These are phyloP conservation scores for Danio kyathit DNA, from an alignment of 2,797 vertebrate genomes.

Conservation along the genomic window DNA sequence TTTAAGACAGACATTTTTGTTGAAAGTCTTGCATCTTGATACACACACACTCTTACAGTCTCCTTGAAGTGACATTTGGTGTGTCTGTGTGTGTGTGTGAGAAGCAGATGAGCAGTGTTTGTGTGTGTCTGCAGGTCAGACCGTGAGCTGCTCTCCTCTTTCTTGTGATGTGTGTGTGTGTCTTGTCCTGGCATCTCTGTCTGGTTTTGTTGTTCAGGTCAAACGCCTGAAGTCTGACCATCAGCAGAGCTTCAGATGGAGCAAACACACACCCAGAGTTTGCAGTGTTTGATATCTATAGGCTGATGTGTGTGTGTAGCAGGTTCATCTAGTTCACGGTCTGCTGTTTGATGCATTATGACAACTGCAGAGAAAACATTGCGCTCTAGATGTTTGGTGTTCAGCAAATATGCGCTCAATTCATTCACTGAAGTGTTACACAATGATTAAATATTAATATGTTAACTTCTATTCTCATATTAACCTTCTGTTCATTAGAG, in stretches of 20 bases:
- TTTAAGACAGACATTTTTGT: not conserved
- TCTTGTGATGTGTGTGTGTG: not conserved
- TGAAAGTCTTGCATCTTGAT: not conserved
- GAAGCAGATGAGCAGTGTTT: not conserved
- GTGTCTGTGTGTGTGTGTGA: not conserved
- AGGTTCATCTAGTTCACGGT: too few relatives aligned
- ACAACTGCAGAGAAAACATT: too few relatives aligned
- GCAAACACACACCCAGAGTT: not conserved
- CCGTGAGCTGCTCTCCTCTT: conserved; percentile 12
- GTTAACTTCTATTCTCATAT: too few relatives aligned
- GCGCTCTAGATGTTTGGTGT: too few relatives aligned
- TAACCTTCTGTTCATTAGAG: too few relatives aligned
- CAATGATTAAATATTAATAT: too few relatives aligned
- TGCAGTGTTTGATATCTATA: not conserved
- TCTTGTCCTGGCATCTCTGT: conserved; percentile 14
- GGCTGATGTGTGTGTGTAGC: not conserved
- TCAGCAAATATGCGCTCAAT: too few relatives aligned
- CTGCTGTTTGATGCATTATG: too few relatives aligned
- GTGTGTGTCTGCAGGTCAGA: conserved; percentile 20
- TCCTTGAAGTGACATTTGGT: not conserved
- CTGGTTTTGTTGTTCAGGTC: conserved; percentile 17
- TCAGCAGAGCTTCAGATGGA: conserved; percentile 9
- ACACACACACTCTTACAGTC: not conserved
- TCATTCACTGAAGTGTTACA: too few relatives aligned
- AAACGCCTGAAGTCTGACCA: conserved; percentile 14